A percentile compares a stretch with the other conserved stretches of the same genome.
These are phyloP conservation scores for Schizaphis graminum DNA, from an alignment of 2,888 invertebrate species.

Conservation along the genomic window DNA sequence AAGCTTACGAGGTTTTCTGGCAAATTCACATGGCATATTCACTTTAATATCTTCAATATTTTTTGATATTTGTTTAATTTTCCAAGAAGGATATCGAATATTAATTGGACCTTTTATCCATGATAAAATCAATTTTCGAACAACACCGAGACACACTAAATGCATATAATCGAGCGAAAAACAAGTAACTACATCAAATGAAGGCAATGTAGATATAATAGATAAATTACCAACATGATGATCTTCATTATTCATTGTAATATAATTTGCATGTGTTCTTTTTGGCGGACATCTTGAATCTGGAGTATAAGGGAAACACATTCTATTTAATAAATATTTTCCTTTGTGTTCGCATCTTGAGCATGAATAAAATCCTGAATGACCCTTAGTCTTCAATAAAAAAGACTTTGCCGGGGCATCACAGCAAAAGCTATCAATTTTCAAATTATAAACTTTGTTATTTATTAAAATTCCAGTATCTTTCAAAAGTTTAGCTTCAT, in stretches of 20 bases:
- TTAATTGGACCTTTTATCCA: neutral
- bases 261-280: neutral
- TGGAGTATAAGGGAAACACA: neutral
- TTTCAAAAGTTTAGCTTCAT: too few species aligned
- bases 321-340: neutral
- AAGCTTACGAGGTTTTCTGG: constrained; percentile 14
- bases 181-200: constrained; percentile 27
- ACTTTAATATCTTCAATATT: neutral
- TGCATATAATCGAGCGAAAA: constrained; percentile 39
- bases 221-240: constrained; percentile 13
- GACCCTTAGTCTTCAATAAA: too few species aligned
- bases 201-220: constrained; percentile 5
- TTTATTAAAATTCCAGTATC: too few species aligned
- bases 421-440: too few species aligned
- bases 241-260: neutral
- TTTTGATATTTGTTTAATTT: neutral
- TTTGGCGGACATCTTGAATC: neutral
- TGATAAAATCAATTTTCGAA: neutral
- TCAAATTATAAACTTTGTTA: too few species aligned
- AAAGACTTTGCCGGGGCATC: too few species aligned
- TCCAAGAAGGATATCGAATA: neutral
- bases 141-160: neutral
- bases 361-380: constrained; percentile 1
- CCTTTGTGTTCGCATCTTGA: constrained; percentile 7
- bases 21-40: constrained; percentile 30